These are phyloP conservation scores for Hylaeus volcanicus DNA, from an alignment of 1,140 invertebrate genomes.

Conservation along the genomic window DNA sequence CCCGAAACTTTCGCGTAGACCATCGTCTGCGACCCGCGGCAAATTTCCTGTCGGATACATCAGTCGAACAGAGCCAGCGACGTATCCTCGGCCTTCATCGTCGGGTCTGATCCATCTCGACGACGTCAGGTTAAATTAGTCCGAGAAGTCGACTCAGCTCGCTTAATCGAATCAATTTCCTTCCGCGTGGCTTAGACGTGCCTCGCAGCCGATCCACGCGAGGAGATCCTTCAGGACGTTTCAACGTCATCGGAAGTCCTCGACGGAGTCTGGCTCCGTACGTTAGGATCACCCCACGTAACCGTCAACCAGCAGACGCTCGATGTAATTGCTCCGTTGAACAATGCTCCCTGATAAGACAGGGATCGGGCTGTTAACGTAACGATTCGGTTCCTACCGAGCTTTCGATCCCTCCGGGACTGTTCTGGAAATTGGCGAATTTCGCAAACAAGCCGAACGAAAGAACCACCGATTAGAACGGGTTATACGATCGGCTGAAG, in stretches of 20 bases:
- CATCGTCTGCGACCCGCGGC: not conserved
- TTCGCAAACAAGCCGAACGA: too few species aligned
- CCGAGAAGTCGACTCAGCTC: not conserved
- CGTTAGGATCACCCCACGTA: not conserved
- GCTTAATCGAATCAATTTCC: conserved; percentile 10
- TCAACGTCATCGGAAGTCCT: not conserved
- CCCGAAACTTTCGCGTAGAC: not conserved
- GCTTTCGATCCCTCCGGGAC: too few species aligned
- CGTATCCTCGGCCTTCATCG: not conserved
- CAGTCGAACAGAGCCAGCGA: not conserved
- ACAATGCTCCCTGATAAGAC: conserved; percentile 8
- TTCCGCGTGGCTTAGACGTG: not conserved
- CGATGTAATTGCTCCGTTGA: not conserved
- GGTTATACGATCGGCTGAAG: too few species aligned
- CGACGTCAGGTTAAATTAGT: conserved; percentile 4
- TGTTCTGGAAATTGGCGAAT: too few species aligned
- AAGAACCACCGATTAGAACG: too few species aligned
- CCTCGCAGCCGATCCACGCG: not conserved
- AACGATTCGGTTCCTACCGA: not conserved
- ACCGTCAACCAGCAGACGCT: not conserved
- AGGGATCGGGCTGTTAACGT: not conserved
- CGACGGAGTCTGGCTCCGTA: not conserved
- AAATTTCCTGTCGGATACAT: not conserved
- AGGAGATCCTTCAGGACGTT: not conserved
- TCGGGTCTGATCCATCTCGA: not conserved